A percentile compares a stretch with the other conserved stretches of the same genome.
Evolutionary conservation across 2,113 vertebrate species (phyloP).

Genomic region (Oxyruncus cristatus): DNA sequence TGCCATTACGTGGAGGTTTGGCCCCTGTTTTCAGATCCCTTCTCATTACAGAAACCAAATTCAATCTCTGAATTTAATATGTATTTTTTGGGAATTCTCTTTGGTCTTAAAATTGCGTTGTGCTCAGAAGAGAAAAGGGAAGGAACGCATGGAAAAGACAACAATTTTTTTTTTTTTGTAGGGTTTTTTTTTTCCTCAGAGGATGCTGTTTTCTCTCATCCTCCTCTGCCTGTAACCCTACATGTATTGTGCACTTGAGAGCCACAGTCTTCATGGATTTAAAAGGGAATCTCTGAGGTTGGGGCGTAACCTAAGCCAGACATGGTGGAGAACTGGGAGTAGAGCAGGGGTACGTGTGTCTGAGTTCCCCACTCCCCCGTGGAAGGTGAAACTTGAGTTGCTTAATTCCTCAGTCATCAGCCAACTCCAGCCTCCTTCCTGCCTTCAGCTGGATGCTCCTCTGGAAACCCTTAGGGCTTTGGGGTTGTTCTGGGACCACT

Average conservation of each 20-base stretch:
- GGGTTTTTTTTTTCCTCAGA: not conserved
- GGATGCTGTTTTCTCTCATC: not conserved
- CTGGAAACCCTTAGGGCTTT: not conserved
- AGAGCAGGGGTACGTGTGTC: too few species aligned
- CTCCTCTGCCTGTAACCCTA: not conserved
- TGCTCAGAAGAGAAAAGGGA: not conserved
- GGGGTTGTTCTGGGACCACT: not conserved
- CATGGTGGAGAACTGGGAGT: not conserved
- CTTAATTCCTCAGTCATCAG: rapidly evolving
- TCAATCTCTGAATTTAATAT: not conserved
- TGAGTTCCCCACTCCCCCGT: not conserved
- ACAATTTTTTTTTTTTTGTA: too few species aligned
- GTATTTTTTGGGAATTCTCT: not conserved
- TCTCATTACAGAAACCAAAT: not conserved
- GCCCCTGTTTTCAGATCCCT: not conserved
- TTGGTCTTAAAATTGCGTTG: not conserved
- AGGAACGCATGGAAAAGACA: not conserved
- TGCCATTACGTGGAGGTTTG: not conserved
- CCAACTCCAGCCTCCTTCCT: not conserved
- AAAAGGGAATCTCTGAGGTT: not conserved
- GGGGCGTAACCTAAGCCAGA: not conserved
- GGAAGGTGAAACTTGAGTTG: not conserved
- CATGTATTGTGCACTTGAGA: not conserved
- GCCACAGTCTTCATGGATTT: not conserved
- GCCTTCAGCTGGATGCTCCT: not conserved